Evolutionary conservation across 1,140 invertebrate species (phyloP), one percentile per base, ranked within the genome.

Genomic region (Papilio aristodemus): DNA sequence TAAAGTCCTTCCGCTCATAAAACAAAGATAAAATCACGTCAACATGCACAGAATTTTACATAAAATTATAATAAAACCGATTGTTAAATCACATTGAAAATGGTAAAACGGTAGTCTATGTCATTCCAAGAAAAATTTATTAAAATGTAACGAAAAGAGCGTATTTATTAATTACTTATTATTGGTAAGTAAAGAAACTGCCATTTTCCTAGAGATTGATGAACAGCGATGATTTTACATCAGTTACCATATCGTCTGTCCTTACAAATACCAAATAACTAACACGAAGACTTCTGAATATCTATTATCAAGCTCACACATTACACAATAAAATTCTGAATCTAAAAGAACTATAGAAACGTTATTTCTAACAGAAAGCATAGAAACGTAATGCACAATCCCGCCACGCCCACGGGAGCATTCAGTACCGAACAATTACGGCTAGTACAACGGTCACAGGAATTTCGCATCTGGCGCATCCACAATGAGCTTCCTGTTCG

Each of bases 401-500:
- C 71, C 66, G 75, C 86, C 87, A 88, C 88, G 88, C 88, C 87
- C 83, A 85, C 78, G 82, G 84, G 78, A 84, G 80, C 76, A 76
- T 81, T 80, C 68, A 72, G 39, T 59, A 6, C 67, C 46, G 59
- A 74, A 81, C 79, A 81, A 81, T 75, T 73, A 74, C 66, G 25
- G 71, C 69, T 70, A 71, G 72, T 71, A 82, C 27, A 32, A 32
- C 77, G 69, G 69, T 73, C 71, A 71, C 57, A 77, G 86, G 89
- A 86, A 90, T 91, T 91, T 90, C 87, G 87, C 89, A 91, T 91
- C 89, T 91, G 87, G 80, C 76, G 58, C 69, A 72, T 72, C 77
- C 62, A 91, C 89, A 91, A 91, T 82, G 76, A 80, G 71, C 75
- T 91, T 91, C 89, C 89, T 91, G 89, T 91, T 79, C 82, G 87